Conservation (phyloP, 2,888 invertebrate species). For the Emmelina monodactyla region DNA sequence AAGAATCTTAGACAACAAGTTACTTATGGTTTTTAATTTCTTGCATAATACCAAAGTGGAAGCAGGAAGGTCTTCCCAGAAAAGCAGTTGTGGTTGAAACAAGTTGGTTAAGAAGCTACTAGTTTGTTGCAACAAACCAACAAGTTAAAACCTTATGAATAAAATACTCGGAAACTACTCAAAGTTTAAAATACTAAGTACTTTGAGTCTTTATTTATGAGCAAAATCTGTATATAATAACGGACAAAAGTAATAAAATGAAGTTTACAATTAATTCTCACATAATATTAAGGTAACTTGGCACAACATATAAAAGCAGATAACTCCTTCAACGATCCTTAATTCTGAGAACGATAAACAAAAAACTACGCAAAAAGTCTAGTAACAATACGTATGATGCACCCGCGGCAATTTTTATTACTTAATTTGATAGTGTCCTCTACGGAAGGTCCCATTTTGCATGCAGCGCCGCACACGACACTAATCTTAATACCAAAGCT, state of each 20-base stretch:
- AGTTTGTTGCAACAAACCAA: no score
- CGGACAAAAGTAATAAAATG: no score
- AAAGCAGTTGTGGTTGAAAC: neutral
- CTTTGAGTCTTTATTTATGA: no score
- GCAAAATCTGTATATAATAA: no score
- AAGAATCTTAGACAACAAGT: neutral
- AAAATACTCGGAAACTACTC: no score
- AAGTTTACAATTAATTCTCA: no score
- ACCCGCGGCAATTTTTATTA: constrained; percentile 26
- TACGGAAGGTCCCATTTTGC: constrained; percentile 28
- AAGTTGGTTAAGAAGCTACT: no score
- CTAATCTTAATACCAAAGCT: constrained; percentile 28
- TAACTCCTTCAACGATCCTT: neutral
- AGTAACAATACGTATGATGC: neutral
- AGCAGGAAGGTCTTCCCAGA: neutral
- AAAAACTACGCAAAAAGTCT: constrained; percentile 4
- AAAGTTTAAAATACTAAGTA: no score
- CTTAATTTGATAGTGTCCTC: constrained; percentile 24
- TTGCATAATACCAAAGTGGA: neutral
- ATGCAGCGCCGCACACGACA: constrained; percentile 27
- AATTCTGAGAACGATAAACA: neutral
- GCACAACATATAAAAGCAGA: neutral
- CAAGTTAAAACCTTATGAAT: no score
- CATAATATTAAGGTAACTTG: no score
- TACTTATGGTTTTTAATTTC: neutral